Conservation (phyloP, 2,888 invertebrate genomes). For the Clivina fossor region DNA sequence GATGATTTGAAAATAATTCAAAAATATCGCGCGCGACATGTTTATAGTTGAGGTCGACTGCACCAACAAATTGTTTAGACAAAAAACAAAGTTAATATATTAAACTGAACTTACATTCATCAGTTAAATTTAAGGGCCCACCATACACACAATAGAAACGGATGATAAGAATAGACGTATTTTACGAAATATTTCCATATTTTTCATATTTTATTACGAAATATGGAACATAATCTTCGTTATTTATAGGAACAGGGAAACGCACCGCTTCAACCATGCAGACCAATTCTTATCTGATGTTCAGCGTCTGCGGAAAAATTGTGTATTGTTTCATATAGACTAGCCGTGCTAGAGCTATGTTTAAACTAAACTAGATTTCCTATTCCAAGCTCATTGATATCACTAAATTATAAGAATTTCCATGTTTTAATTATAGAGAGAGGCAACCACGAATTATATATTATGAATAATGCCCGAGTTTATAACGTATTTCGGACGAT, state of each 20-base stretch:
- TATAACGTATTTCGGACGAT: no score
- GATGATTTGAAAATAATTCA: no score
- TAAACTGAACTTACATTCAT: no score
- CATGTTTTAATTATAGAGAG: conserved; percentile 23
- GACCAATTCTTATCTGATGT: conserved; percentile 22
- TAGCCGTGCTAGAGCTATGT: background rate
- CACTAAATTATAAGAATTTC: conserved; percentile 24
- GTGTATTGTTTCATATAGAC: conserved; percentile 21
- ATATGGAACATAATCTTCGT: conserved; percentile 29
- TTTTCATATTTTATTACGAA: conserved; percentile 34
- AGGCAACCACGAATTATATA: conserved; percentile 9
- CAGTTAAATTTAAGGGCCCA: conserved; percentile 16
- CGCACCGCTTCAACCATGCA: no score
- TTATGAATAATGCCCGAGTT: no score
- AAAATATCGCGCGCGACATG: no score
- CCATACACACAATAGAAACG: conserved; percentile 24
- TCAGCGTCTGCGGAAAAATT: conserved; percentile 20
- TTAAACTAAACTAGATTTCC: no score
- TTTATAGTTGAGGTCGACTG: no score
- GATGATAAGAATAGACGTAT: conserved; percentile 17
- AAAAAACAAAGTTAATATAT: no score
- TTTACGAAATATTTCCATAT: conserved; percentile 28
- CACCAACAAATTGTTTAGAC: no score
- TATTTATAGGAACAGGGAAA: conserved; percentile 25
- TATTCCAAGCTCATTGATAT: no score